Evolutionary conservation across 2,888 invertebrate species (phyloP), one percentile per base, ranked within the genome.

Genomic region (Cryptocephalus moraei): DNA sequence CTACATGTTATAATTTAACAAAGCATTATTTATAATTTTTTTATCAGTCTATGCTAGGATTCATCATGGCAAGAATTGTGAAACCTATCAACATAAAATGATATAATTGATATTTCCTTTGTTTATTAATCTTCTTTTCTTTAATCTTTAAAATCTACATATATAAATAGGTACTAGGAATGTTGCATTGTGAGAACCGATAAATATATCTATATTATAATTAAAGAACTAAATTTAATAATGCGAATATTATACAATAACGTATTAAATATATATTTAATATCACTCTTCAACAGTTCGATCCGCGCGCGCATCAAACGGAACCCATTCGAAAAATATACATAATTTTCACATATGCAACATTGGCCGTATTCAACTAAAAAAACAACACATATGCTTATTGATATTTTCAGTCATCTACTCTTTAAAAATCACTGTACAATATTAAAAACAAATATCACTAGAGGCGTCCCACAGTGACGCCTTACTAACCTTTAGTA

Each of bases 31-130:
- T 22, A 22, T 22, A 22, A 22, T 52, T 57, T 53, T 56, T 59
- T 60, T 56, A 62, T 68, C 68, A 68, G 67, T 68, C 68, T 68
- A 68, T 67, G 63, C 67, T 68, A 68, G 64, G 65, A 67, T 66
- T 67, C 64, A 65, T 67, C 65, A 67, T 68, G 68, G 68, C 68
- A 66, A 68, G 64, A 67, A 62, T 66, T 59, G 67, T 67, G 64
- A 66, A 67, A 68, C 65, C 65, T 64, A 56, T 57, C 44, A 50
- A 58, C 54, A 54, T 53, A 54, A 60, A 56, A 59, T 52, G 49
- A 64, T 62, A 63, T 65, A 64, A 64, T 63, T 65, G 62, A 65
- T 65, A 62, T 63, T 56, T 36, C 36, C 36, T 36, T 40, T 44
- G 50, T 50, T 57, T 55, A 53, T 56, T 49, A 49, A 40, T 50